Evolutionary conservation across 2,888 invertebrate genomes (phyloP), one percentile per base, ranked within the genome.

Genomic region (Baccha elongata): DNA sequence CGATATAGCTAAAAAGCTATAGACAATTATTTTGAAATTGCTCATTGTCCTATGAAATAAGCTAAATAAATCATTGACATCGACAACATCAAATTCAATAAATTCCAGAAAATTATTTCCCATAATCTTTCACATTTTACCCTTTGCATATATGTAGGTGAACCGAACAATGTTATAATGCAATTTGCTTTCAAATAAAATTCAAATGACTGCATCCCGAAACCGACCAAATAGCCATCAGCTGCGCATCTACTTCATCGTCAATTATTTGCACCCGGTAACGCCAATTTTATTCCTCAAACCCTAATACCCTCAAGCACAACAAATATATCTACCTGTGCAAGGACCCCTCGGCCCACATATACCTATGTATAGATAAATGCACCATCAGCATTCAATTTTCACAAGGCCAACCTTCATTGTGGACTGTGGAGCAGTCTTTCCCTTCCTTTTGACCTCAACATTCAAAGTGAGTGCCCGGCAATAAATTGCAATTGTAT

Each of bases 401-500:
- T 72, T 72, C 68, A 71, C 29, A 74, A 19, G 69, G 55, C 44
- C 52, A 68, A 26, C 29, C 7, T 42, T 44, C 17, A 29, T n/a
- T n/a, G n/a, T n/a, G n/a, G n/a, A n/a, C 29, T 32, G 1, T 8
- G 8, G 1, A 32, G 29, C 8, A 3, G 29, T 32, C 29, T 8
- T n/a, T 35, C 7, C 40, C 40, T 21, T 19, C 58, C 64, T 53
- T 64, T 35, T 35, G 64, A 80, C 76, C 71, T 68, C 75, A 71
- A 76, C 80, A 64, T 53, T 65, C 76, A 71, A 44, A 60, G 58
- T 72, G 76, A 68, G 78, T 68, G 62, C 62, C 71, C 48, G 78
- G 83, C 83, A 83, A 83, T 83, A 83, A 83, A 83, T 83, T 83
- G 83, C 83, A 83, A 78, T 83, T 73, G 83, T 83, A 78, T 72